Conservation (phyloP, 2,113 vertebrate species). For the Circaetus cinerascens region DNA sequence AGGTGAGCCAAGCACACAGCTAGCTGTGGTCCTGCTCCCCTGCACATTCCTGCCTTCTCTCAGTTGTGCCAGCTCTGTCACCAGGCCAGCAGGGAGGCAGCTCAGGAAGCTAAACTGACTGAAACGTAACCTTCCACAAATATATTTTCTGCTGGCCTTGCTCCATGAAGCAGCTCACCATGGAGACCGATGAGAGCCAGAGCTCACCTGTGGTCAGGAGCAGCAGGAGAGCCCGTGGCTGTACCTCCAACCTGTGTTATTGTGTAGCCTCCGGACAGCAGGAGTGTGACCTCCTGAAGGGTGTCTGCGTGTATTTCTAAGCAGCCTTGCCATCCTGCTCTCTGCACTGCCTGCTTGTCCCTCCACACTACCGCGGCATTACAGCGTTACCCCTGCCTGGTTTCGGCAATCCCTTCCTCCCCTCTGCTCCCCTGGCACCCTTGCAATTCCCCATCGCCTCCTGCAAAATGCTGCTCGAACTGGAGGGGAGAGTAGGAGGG, state of each 20-base stretch:
- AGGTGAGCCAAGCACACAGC: neutral
- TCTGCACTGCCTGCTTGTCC: neutral
- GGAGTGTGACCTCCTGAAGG: neutral
- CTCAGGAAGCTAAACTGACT: neutral
- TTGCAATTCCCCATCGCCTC: neutral
- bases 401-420: neutral
- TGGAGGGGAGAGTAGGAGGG: neutral
- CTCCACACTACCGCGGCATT: fast-evolving
- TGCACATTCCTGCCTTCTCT: neutral
- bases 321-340: neutral
- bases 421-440: neutral
- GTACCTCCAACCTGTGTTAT: neutral
- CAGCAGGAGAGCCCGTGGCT: neutral
- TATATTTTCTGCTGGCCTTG: neutral
- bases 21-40: neutral
- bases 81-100: neutral
- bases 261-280: neutral
- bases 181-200: neutral
- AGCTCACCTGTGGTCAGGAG: neutral
- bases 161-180: neutral
- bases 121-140: neutral
- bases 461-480: neutral
- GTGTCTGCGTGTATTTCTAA: neutral
- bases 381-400: neutral
- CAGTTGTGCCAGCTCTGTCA: neutral